phyloP scores from a whole-genome alignment of 2,113 vertebrate genomes.

The Colistium nudipinnis region DNA sequence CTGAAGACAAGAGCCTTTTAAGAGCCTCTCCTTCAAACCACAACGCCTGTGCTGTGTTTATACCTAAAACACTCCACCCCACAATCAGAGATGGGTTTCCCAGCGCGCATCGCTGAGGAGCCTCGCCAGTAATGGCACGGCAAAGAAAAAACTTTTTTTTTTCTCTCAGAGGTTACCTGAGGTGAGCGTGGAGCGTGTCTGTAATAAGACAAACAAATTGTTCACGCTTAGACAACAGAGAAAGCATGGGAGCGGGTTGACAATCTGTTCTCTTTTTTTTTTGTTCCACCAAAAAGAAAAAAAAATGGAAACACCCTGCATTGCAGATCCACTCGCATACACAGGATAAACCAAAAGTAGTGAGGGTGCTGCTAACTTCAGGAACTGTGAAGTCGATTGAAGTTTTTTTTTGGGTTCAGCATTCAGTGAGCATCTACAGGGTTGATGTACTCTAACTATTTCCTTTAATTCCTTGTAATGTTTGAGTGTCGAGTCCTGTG shows the following conservation, averaged over 20 bases:
- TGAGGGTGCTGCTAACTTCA: constrained; percentile 9
- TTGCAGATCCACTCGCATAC: constrained; percentile 22
- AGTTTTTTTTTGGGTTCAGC: constrained; percentile 40
- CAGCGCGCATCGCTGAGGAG: constrained; percentile 36
- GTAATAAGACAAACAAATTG: constrained; percentile 16
- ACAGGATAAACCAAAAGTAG: constrained; percentile 43
- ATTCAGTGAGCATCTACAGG: constrained; percentile 56
- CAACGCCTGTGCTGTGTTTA: constrained; percentile 55
- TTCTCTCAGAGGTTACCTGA: constrained; percentile 8
- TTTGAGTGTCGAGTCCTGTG: constrained; percentile 25
- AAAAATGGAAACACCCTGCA: constrained; percentile 3
- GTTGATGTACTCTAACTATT: constrained; percentile 58
- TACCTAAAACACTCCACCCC: constrained; percentile 47
- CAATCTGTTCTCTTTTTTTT: background rate
- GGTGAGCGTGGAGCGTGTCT: constrained; percentile 9
- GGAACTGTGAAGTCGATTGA: constrained; percentile 7
- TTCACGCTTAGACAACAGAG: constrained; percentile 4
- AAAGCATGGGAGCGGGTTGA: constrained; percentile 10
- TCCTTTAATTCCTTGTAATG: constrained; percentile 66
- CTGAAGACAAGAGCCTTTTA: constrained; percentile 53
- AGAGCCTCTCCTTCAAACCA: constrained; percentile 61
- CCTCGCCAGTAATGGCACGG: constrained; percentile 10
- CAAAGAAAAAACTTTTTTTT: constrained; percentile 12
- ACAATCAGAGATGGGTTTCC: constrained; percentile 48
- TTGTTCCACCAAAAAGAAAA: background rate